These are phyloP conservation scores for Lasioglossum pauxillum DNA, from an alignment of 2,888 invertebrate species.

Conservation along the genomic window DNA sequence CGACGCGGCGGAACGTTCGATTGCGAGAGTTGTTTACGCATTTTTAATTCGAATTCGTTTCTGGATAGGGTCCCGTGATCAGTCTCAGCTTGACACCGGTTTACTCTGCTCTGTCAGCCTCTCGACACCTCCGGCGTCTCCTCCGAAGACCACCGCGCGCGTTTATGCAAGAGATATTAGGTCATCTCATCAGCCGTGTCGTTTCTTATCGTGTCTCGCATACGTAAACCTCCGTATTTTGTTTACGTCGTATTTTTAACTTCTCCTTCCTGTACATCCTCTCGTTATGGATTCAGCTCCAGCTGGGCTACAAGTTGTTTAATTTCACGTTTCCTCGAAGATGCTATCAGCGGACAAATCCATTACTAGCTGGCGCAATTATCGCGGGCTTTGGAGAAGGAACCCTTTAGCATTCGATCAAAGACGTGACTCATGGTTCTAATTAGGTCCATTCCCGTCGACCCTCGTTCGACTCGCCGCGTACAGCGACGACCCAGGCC, in stretches of 20 bases:
- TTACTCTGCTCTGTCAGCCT: conserved; percentile 9
- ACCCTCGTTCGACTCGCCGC: not conserved
- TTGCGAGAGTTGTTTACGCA: not conserved
- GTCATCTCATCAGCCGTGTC: not conserved
- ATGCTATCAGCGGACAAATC: not conserved
- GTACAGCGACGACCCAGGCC: not conserved
- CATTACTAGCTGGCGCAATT: not conserved
- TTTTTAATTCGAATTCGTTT: not conserved
- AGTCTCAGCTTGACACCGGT: conserved; percentile 27
- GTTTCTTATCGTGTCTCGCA: not conserved
- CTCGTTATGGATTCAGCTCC: not conserved
- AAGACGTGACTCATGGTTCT: conserved; percentile 7
- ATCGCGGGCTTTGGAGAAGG: not conserved
- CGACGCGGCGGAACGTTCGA: not conserved
- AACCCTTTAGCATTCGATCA: not conserved
- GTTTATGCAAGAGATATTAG: not conserved
- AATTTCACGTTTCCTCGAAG: not conserved
- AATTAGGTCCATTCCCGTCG: conserved; percentile 21
- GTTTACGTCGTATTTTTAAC: not conserved
- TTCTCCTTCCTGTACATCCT: not conserved
- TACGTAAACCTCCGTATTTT: not conserved
- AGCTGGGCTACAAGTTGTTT: not conserved
- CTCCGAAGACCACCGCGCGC: not conserved
- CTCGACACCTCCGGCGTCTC: not conserved
- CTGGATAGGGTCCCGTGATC: not conserved